phyloP scores from a whole-genome alignment of 2,797 vertebrate species.

The Rhodeus uyekii region DNA sequence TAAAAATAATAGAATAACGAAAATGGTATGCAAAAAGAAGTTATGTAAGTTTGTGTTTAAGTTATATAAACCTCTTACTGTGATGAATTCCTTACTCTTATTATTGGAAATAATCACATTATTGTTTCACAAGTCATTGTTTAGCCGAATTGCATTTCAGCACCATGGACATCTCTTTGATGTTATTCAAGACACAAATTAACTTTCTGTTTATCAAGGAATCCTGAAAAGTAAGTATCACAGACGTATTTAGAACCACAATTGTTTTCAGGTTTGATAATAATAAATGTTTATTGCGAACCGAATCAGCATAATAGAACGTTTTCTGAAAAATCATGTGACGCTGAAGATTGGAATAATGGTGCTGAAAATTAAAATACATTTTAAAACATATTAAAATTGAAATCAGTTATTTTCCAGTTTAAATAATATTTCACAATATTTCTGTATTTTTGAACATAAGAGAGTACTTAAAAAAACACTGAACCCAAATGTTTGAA shows the following conservation, averaged over 20 bases:
- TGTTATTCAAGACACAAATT: background rate
- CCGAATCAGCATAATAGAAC: too few species aligned
- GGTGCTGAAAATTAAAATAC: background rate
- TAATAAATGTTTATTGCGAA: too few species aligned
- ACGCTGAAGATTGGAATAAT: background rate
- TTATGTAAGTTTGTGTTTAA: background rate
- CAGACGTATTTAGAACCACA: background rate
- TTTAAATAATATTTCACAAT: background rate
- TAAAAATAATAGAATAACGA: background rate
- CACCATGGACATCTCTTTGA: background rate
- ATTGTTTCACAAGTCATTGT: background rate
- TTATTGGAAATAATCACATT: background rate
- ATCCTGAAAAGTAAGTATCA: background rate
- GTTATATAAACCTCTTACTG: background rate
- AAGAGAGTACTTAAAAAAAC: too few species aligned
- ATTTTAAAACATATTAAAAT: background rate
- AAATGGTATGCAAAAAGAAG: background rate
- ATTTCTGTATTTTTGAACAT: background rate
- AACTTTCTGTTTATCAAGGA: background rate
- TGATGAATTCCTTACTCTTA: background rate
- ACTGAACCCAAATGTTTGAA: background rate
- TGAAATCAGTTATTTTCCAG: background rate
- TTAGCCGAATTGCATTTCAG: background rate
- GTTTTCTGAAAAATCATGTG: background rate
- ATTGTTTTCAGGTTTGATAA: background rate